Base-by-base conservation (phyloP, 2,797 vertebrate species). In the Clarias pachynema region DNA sequence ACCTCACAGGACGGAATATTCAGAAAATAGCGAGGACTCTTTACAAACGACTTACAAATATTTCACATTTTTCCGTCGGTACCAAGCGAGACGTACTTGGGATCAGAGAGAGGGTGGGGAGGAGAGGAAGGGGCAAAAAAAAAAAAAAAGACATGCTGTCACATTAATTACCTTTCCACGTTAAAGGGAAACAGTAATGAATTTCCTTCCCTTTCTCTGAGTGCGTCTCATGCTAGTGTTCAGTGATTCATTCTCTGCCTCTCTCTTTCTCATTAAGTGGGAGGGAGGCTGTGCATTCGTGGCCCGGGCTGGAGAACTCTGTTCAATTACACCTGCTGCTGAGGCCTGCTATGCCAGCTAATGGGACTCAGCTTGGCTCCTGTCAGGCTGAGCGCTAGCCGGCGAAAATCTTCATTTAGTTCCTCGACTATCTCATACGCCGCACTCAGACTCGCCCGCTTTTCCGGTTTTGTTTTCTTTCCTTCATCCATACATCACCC, bases 261-360 rank as follows among this genome's bases (percentile, higher is more conserved):
- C 92, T 88, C 89, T 78, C 89, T 90, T 92, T 93, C 93, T 94
- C 93, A 94, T 95, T 94, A 94, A 92, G 91, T 89, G 88, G 89
- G 86, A 53, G 93, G 90, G 89, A 89, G 86, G 86, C 24, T 79
- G 84, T 37, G 83, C 81, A 60, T 88, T 88, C 66, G 74, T 83
- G 79, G 87, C 87, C 87, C 53, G 26, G 86, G 68, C 87, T 88
- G 86, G 84, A 95, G 91, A 93, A 94, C 93, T 94, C 94, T 92
- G 93, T 95, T 95, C 94, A 95, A 95, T 96, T 95, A 94, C 94
- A 95, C 94, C 95, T 95, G 94, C 94, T 94, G 93, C 93, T 93
- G 93, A 92, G 92, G 92, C 94, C 94, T 92, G 94, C 95, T 93
- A 95, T 89, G 93, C 92, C 91, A 88, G 94, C 95, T 96, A 95